Conservation (phyloP, 2,797 vertebrate genomes). For the Lacerta agilis region DNA sequence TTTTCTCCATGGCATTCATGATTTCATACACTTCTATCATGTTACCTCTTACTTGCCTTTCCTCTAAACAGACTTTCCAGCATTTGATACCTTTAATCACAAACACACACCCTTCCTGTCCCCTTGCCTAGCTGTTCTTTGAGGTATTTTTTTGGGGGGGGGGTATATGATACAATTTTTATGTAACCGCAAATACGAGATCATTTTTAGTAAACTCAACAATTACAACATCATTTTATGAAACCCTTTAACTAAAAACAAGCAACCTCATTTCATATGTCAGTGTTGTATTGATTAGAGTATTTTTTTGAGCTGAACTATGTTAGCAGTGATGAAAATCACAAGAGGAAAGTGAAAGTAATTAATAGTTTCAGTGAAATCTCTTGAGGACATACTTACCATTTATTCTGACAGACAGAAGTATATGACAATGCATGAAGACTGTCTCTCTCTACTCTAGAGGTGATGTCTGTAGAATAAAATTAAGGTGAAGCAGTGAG, state of each 20-base stretch:
- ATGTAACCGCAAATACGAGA: no score
- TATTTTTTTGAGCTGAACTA: neutral
- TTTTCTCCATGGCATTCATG: no score
- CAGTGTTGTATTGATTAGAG: neutral
- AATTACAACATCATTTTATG: neutral
- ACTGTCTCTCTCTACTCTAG: neutral
- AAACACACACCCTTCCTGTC: neutral
- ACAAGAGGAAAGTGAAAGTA: neutral
- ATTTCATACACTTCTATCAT: no score
- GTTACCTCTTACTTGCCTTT: no score
- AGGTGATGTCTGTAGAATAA: neutral
- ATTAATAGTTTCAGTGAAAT: neutral
- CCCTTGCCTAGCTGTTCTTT: neutral
- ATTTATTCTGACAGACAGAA: neutral
- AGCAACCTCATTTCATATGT: constrained; percentile 7
- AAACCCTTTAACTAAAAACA: neutral
- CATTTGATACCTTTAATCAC: neutral
- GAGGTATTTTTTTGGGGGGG: neutral
- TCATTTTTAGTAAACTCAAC: no score
- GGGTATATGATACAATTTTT: neutral
- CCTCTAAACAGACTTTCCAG: no score
- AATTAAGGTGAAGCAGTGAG: neutral
- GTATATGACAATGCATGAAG: neutral
- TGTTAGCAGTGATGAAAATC: neutral
- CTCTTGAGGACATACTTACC: neutral